Evolutionary conservation across 2,113 vertebrate genomes (phyloP).

Genomic region (Syrrhaptes paradoxus): DNA sequence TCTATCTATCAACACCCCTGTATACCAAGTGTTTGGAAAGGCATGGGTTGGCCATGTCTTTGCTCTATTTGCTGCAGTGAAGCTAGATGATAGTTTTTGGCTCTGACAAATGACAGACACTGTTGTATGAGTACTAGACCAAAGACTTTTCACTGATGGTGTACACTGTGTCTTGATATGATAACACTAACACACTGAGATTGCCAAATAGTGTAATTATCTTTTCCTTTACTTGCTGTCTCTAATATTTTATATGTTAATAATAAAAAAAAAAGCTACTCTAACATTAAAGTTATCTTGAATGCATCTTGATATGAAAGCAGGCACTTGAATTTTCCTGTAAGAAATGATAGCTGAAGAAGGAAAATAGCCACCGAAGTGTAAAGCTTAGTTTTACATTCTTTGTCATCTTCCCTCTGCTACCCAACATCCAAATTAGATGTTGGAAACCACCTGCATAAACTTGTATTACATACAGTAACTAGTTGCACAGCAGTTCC

Average conservation of each 20-base stretch:
- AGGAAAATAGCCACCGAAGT: not conserved
- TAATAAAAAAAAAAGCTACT: not conserved
- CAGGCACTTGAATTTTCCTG: not conserved
- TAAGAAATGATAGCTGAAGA: not conserved
- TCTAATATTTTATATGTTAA: too few relatives aligned
- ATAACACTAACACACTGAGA: not conserved
- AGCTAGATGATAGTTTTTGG: not conserved
- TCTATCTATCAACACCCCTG: not conserved
- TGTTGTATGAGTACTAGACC: not conserved
- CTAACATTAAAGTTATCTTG: not conserved
- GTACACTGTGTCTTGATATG: not conserved
- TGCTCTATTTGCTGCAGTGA: not conserved
- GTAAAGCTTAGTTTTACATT: not conserved
- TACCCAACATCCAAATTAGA: not conserved
- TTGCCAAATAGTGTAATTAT: not conserved
- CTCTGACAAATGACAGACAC: not conserved
- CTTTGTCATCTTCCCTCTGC: not conserved
- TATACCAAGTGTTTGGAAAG: not conserved
- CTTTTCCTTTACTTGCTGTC: not conserved
- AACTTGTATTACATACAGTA: not conserved
- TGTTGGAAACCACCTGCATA: not conserved
- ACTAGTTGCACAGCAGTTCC: not conserved
- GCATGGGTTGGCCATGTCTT: accelerated
- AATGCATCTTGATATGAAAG: not conserved
- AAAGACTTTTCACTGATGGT: not conserved